These are phyloP conservation scores for Chinchilla lanigera DNA, from an alignment of 2,113 vertebrate species.

Conservation along the genomic window DNA sequence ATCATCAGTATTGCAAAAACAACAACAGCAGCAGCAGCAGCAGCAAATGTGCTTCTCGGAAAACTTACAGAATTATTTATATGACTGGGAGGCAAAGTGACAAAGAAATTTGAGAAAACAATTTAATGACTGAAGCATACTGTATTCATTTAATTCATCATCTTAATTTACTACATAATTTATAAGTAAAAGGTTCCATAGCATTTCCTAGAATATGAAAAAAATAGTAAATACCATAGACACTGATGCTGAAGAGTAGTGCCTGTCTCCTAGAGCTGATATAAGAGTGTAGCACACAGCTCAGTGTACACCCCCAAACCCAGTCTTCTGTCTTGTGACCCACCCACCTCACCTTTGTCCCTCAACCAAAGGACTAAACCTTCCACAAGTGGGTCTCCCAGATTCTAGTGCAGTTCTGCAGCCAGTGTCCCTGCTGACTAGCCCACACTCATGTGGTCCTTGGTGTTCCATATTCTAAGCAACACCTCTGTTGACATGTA, in stretches of 20 bases:
- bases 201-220: neutral
- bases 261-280: neutral
- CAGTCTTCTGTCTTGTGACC: neutral
- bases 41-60: neutral
- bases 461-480: neutral
- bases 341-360: fast-evolving
- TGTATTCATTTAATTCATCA: neutral
- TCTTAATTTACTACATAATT: slow-evolving; percentile 14
- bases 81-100: neutral
- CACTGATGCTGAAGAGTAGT: neutral
- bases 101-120: neutral
- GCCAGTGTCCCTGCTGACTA: neutral
- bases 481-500: neutral
- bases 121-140: neutral
- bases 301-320: neutral
- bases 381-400: neutral
- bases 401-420: neutral
- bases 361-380: neutral
- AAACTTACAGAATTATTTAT: neutral
- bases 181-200: neutral
- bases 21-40: neutral
- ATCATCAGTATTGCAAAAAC: neutral
- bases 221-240: neutral
- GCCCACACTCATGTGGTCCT: too few species aligned
- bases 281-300: neutral